Conservation (phyloP, 2,797 vertebrate species). For the Coilia nasus region DNA sequence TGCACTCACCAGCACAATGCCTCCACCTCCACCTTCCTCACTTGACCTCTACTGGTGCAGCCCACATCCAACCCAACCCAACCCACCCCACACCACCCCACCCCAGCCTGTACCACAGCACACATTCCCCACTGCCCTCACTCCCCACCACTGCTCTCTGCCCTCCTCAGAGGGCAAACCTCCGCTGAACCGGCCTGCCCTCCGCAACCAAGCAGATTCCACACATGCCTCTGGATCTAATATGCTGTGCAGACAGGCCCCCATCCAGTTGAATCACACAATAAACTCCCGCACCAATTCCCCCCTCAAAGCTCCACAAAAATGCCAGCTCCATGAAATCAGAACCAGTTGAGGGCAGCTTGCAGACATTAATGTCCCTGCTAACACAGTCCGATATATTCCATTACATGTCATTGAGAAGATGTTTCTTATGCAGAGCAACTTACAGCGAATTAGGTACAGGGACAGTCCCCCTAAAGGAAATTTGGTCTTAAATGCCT, state of each 20-base stretch:
- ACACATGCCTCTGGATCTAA: background rate
- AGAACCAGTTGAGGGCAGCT: background rate
- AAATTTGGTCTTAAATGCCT: too few species aligned
- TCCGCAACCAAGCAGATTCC: background rate
- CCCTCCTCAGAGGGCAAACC: background rate
- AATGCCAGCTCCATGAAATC: background rate
- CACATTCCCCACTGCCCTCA: background rate
- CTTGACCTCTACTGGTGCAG: background rate
- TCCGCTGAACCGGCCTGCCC: background rate
- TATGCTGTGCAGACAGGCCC: background rate
- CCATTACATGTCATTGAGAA: background rate
- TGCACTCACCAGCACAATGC: background rate
- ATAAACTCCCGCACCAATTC: background rate
- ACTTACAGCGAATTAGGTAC: too few species aligned
- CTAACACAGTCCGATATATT: background rate
- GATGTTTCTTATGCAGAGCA: too few species aligned
- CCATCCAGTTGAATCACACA: background rate
- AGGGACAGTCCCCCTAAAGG: too few species aligned
- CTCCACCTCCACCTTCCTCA: background rate
- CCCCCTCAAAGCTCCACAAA: background rate
- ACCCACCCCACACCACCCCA: background rate
- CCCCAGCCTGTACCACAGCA: background rate
- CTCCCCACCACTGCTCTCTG: background rate
- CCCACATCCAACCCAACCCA: background rate
- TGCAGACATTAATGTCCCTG: background rate